Base-by-base conservation (phyloP, 2,888 invertebrate genomes). In the Oscheius onirici region DNA sequence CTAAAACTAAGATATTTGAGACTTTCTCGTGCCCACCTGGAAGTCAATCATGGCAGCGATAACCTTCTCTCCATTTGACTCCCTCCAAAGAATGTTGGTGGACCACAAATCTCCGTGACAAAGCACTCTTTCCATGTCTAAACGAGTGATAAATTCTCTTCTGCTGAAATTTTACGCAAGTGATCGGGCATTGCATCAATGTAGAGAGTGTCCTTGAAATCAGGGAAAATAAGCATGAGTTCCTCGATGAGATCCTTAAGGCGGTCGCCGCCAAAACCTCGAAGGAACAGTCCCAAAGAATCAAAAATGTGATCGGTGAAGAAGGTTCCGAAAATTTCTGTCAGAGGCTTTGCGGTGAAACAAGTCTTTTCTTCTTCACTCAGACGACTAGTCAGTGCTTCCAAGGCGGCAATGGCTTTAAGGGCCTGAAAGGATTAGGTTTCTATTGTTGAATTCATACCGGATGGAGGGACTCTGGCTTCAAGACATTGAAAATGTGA, bases 91-190 rank as follows among this genome's bases (percentile, higher is more conserved):
- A 17, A 66, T 28, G 28, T 66, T 66, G 6, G 66, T 66, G 13
- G 66, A 66, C 66, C 66, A 66, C 28, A 66, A 20, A 24, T 66
- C 66, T 54, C 66, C 66, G 22, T 66, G 66, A 20, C 66, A 66
- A 13, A 66, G 52, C 1, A 66, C 54, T 34, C 41, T 34, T 20
- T 43, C n/a, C 54, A 66, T 66, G 11, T 51, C 66, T 66, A 13
- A 66, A 66, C 20, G n/a, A 11, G 6, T 22, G 17, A 44, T 40
- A 22, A 66, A 46, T 26, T 10, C 13, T n/a, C 49, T 13, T 13
- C 26, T 28, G 8, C 3, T 3, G 15, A 46, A 13, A 49, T n/a
- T 41, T 13, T 28, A 63, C 63, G n/a, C 13, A 63, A 28, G 2
- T 63, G 24, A 49, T 63, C 63, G 2, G 63, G 63, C 10, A 63